phyloP scores from a whole-genome alignment of 2,113 vertebrate species.

The Austrofundulus limnaeus region DNA sequence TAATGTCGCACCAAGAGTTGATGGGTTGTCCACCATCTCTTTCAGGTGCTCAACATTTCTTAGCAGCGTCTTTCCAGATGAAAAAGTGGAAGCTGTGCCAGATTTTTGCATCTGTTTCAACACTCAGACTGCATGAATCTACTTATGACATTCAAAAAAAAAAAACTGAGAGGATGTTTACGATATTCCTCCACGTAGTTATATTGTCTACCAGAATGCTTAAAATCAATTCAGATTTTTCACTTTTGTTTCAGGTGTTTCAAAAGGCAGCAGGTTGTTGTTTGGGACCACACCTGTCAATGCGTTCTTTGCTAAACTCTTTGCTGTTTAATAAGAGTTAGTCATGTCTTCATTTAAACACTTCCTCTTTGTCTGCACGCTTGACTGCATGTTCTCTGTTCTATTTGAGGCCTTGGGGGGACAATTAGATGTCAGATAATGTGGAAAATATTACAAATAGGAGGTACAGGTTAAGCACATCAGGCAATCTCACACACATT shows the following conservation, averaged over 20 bases:
- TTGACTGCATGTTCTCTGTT: no score
- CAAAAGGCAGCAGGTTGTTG: neutral
- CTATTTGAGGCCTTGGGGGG: slow-evolving; percentile 1
- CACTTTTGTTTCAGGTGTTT: no score
- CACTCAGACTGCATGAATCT: no score
- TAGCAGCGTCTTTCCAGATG: neutral
- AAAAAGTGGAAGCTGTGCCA: no score
- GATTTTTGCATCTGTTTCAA: no score
- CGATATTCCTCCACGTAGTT: no score
- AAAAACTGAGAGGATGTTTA: no score
- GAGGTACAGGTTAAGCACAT: slow-evolving; percentile 26
- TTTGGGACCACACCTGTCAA: no score
- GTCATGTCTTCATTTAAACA: slow-evolving; percentile 4
- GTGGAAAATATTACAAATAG: slow-evolving; percentile 14
- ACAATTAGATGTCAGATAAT: slow-evolving; percentile 49
- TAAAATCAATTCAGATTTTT: no score
- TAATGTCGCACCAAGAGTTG: neutral
- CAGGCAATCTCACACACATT: slow-evolving; percentile 22
- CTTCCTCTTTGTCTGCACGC: slow-evolving; percentile 8
- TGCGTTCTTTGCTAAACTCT: no score
- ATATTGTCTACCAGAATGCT: no score
- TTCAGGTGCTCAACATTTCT: neutral
- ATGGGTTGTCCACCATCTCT: neutral
- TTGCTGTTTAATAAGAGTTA: slow-evolving; percentile 10
- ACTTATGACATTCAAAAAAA: no score